These are phyloP conservation scores for Garrulus glandarius DNA, from an alignment of 2,797 vertebrate species.

Conservation along the genomic window DNA sequence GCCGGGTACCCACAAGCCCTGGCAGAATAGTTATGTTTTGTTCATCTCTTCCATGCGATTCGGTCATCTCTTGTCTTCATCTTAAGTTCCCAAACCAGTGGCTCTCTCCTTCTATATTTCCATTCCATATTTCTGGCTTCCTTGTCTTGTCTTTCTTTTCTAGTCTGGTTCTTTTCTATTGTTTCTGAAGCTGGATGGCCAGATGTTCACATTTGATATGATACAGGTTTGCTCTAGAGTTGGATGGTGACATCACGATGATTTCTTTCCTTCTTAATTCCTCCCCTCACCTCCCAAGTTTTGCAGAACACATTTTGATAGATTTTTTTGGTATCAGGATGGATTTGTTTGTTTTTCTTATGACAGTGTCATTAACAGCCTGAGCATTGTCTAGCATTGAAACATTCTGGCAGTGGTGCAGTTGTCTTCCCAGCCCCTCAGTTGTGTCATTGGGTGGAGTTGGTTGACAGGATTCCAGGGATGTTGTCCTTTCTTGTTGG, in stretches of 20 bases:
- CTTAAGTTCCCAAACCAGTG: background rate
- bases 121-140: background rate
- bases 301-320: background rate
- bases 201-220: background rate
- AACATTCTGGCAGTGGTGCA: background rate
- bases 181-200: background rate
- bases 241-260: accelerated
- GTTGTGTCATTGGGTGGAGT: background rate
- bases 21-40: background rate
- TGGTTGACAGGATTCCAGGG: background rate
- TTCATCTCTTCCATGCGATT: background rate
- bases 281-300: accelerated
- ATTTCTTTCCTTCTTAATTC: background rate
- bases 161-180: background rate
- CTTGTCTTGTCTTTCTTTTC: background rate
- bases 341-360: background rate
- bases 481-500: background rate
- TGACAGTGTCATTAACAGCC: background rate
- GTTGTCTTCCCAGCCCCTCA: background rate
- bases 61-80: background rate
- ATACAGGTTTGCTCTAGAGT: background rate
- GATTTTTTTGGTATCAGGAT: background rate
- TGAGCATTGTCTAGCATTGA: background rate
- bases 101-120: background rate
- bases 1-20: background rate